phyloP scores from a whole-genome alignment of 35 echinoderm and acorn worm species.

The Heliocidaris tuberculata region DNA sequence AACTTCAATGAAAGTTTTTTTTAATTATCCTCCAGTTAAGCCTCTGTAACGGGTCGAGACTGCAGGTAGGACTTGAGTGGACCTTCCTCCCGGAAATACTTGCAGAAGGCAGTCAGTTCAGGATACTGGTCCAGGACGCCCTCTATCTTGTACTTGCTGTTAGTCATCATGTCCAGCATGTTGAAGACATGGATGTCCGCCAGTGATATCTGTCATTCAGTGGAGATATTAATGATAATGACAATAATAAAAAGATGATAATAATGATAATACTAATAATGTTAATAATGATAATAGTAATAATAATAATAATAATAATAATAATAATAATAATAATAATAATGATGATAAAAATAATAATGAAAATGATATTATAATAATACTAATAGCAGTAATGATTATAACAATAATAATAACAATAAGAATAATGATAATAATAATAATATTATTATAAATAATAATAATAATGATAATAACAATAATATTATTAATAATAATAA shows the following conservation, averaged over 20 bases:
- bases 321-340: background rate
- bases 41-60: background rate
- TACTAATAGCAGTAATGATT: no score
- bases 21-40: background rate
- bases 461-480: no score
- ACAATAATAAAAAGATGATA: background rate
- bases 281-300: no score
- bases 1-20: background rate
- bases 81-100: background rate
- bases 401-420: no score
- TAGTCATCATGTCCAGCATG: background rate
- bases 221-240: background rate
- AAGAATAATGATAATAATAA: no score
- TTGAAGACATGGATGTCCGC: slow-evolving; percentile 40
- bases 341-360: no score
- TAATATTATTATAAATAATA: no score
- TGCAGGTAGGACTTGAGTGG: background rate
- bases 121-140: slow-evolving; percentile 40
- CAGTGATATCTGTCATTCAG: background rate
- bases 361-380: no score
- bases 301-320: background rate
- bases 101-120: background rate
- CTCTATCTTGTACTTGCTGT: slow-evolving; percentile 13
- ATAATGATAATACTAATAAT: no score
- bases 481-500: no score